phyloP scores from a whole-genome alignment of 1,140 invertebrate species.

The Drosophila biarmipes region DNA sequence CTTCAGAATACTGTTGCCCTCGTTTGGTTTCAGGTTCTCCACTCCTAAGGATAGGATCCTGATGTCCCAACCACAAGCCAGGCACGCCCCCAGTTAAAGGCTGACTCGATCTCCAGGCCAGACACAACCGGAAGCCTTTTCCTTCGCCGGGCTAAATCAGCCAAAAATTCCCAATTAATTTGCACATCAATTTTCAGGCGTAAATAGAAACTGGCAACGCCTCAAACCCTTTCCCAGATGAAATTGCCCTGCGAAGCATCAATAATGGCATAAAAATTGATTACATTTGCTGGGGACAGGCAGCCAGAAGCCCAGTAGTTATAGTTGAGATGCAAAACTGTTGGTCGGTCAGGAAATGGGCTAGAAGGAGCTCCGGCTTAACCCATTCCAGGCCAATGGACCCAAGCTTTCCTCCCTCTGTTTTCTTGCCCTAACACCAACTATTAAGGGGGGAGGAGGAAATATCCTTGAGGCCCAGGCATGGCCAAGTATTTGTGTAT shows the following conservation, averaged over 20 bases:
- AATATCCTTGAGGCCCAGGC: slow-evolving; percentile 65
- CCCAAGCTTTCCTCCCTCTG: slow-evolving; percentile 5
- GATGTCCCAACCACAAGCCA: slow-evolving; percentile 51
- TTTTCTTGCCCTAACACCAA: slow-evolving; percentile 63
- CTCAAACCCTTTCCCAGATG: neutral
- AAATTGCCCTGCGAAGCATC: slow-evolving; percentile 75
- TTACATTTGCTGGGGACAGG: slow-evolving; percentile 62
- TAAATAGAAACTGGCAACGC: slow-evolving; percentile 49
- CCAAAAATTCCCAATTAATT: slow-evolving; percentile 78
- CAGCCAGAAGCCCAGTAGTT: slow-evolving; percentile 41
- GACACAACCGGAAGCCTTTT: slow-evolving; percentile 58
- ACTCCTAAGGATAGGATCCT: slow-evolving; percentile 31
- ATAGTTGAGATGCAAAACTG: slow-evolving; percentile 56
- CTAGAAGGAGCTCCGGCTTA: slow-evolving; percentile 25
- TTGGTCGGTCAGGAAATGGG: slow-evolving; percentile 62
- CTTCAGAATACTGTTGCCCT: neutral
- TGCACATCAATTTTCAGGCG: slow-evolving; percentile 59
- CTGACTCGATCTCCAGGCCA: slow-evolving; percentile 37
- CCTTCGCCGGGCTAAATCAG: slow-evolving; percentile 33
- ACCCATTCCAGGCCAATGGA: slow-evolving; percentile 5
- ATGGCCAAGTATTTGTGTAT: slow-evolving; percentile 41
- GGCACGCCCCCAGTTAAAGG: slow-evolving; percentile 71
- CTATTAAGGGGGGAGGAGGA: slow-evolving; percentile 19
- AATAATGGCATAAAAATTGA: slow-evolving; percentile 82
- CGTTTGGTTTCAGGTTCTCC: neutral